Percentiles rank a stretch among this genome's conserved stretches.
These are phyloP conservation scores for Cataglyphis livida DNA, from an alignment of 2,888 invertebrate genomes.

Conservation along the genomic window DNA sequence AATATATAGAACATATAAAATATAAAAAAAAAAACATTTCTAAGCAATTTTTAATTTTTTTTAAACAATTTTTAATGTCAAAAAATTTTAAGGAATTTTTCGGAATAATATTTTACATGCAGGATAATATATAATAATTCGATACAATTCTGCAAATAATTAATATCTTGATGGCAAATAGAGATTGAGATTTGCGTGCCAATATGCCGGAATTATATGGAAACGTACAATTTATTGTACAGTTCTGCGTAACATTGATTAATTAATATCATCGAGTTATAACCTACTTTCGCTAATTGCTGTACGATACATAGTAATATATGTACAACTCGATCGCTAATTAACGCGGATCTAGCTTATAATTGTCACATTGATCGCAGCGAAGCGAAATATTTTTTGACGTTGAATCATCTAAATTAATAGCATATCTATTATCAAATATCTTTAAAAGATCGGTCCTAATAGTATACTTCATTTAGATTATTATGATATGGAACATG, in stretches of 20 bases:
- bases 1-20: background rate
- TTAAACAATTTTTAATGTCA: background rate
- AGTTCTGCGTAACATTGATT: slow-evolving; percentile 25
- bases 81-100: background rate
- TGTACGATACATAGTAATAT: background rate
- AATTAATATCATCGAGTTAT: slow-evolving; percentile 38
- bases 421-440: background rate
- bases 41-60: background rate
- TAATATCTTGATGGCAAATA: background rate
- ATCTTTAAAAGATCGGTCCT: background rate
- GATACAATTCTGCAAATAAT: background rate
- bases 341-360: slow-evolving; percentile 31
- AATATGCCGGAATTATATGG: background rate
- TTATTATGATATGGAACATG: background rate
- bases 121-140: background rate
- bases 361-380: slow-evolving; percentile 14
- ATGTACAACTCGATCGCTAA: slow-evolving; percentile 17
- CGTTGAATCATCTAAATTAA: background rate
- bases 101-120: background rate
- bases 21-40: background rate
- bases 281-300: slow-evolving; percentile 38
- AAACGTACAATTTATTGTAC: slow-evolving; percentile 1
- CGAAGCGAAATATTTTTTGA: background rate
- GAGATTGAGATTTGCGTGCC: background rate
- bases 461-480: background rate